Base-by-base conservation (phyloP, 2,888 invertebrate species). In the Melieria picta region DNA sequence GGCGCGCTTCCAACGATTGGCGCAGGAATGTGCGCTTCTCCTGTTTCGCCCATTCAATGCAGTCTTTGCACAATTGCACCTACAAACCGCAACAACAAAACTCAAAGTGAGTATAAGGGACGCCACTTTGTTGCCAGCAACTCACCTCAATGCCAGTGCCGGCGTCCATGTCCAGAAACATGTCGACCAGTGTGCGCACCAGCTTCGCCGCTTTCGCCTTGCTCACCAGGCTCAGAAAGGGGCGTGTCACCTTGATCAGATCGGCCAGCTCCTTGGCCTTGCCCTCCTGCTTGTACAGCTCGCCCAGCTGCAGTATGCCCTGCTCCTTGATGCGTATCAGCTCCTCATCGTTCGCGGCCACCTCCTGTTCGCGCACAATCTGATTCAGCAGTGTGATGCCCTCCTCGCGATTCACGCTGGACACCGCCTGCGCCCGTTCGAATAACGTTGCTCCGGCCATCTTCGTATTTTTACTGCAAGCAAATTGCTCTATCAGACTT, bases 171-270 rank as follows among this genome's bases (percentile, higher is more conserved):
- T 98, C 98, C 79, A 99, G 89, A 88, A 99, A 99, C 89, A 97
- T 93, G 87, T 99, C 99, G 10, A 99, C 98, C 79, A 99, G 89
- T 42, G 96, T 95, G 76, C 99, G 91, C 7, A 99, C 99, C 81
- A 99, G 89, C 88, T 99, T 99, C 1, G 99, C 99, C 67, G 99
- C 99, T 88, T 99, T 99, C 50, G 99, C 99, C 89, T 99, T 99
- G 86, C 98, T 98, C 83, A 99, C 96, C 80, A 94, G 90, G 81
- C 93, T 93, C 73, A 99, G 90, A 86, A 99, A 99, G 13, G 99
- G 98, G 81, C 99, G 91, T 65, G 97, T 97, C 75, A 94, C 93
- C 89, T 96, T 96, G 83, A 99, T 98, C 78, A 99, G 90, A 80
- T 96, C 94, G 16, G 95, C 95, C 79, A 95, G 89, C 87, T 95